A percentile compares a stretch with the other conserved stretches of the same genome.
These are phyloP conservation scores for Sapajus apella DNA, from an alignment of 2,113 vertebrate species.

Conservation along the genomic window DNA sequence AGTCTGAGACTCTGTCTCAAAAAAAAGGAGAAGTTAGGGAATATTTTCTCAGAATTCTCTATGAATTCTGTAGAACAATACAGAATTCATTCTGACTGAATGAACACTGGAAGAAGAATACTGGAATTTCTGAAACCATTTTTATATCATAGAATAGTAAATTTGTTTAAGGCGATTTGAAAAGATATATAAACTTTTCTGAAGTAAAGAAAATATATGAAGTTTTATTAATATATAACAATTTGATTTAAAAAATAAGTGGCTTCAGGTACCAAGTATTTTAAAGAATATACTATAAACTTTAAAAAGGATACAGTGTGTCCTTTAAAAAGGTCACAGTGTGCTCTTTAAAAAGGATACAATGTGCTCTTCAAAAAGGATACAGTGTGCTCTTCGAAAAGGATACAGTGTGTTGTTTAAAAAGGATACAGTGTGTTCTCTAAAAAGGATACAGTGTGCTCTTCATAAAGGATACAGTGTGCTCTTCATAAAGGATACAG, in stretches of 20 bases:
- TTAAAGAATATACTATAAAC: neutral
- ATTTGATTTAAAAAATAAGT: neutral
- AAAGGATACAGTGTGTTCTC: too few species aligned
- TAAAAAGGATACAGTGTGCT: too few species aligned
- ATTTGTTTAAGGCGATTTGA: neutral
- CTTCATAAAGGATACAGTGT: too few species aligned
- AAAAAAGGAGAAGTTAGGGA: neutral
- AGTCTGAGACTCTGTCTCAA: too few species aligned
- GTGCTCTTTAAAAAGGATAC: too few species aligned
- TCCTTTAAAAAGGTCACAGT: neutral
- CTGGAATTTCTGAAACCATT: neutral
- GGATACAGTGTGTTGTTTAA: too few species aligned
- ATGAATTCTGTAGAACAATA: rapidly evolving
- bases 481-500: too few species aligned
- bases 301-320: too few species aligned
- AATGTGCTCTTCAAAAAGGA: too few species aligned
- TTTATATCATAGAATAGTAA: neutral
- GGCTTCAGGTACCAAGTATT: neutral
- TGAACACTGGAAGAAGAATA: neutral
- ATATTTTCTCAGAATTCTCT: neutral
- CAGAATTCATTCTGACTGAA: neutral
- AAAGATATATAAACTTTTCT: neutral
- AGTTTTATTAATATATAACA: neutral
- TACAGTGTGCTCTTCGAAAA: too few species aligned
- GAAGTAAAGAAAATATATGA: neutral